A percentile compares a stretch with the other conserved stretches of the same genome.
phyloP scores from a whole-genome alignment of 2,113 vertebrate species.

The Rhabdomys dilectus region DNA sequence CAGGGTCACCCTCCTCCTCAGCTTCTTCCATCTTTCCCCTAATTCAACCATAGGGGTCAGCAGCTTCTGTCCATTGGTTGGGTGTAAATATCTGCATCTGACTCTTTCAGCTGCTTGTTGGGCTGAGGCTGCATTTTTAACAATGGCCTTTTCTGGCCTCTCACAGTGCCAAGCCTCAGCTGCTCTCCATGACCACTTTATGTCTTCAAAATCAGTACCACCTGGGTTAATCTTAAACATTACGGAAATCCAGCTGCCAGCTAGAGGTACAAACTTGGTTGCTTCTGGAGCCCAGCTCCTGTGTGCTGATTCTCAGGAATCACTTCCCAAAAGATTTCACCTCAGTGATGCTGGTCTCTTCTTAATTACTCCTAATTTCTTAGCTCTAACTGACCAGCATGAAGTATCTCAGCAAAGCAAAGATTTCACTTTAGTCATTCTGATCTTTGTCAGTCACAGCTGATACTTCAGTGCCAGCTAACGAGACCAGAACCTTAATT shows the following conservation, averaged over 20 bases:
- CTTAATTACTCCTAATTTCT: neutral
- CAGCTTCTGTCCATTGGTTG: too few relatives aligned
- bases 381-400: neutral
- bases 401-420: neutral
- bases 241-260: neutral
- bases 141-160: too few relatives aligned
- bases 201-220: neutral
- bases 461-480: neutral
- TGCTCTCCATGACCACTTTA: neutral
- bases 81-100: too few relatives aligned
- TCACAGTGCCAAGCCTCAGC: neutral
- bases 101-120: too few relatives aligned
- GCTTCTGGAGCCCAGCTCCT: neutral
- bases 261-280: neutral
- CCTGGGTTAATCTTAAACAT: neutral
- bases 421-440: neutral
- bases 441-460: neutral
- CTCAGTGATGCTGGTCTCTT: neutral
- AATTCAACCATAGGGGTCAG: too few relatives aligned
- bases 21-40: too few relatives aligned
- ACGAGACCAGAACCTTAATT: neutral
- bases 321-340: neutral
- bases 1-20: too few relatives aligned
- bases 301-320: neutral
- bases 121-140: too few relatives aligned